Evolutionary conservation across 2,888 invertebrate genomes (phyloP).

Genomic region (Unio pictorum): DNA sequence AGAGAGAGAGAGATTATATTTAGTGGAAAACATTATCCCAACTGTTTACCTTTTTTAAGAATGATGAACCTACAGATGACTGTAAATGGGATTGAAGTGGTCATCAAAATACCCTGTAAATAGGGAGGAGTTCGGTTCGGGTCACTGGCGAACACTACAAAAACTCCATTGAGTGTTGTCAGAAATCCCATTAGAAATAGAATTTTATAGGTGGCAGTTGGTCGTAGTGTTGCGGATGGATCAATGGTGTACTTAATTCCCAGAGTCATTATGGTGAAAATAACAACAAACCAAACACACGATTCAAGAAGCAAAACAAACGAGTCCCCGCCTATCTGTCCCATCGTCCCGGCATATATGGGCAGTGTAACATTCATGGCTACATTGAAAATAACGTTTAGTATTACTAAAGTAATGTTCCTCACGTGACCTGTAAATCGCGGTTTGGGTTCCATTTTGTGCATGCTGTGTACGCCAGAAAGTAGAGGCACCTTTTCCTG

Average conservation of each 20-base stretch:
- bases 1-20: too few species aligned
- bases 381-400: slow-evolving; percentile 39
- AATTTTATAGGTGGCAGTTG: slow-evolving; percentile 29
- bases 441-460: slow-evolving; percentile 3
- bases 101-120: slow-evolving; percentile 44
- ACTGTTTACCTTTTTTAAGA: slow-evolving; percentile 39
- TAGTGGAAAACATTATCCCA: background rate
- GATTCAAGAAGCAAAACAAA: slow-evolving; percentile 36
- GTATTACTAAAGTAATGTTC: slow-evolving; percentile 25
- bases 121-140: slow-evolving; percentile 46
- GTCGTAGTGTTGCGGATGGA: slow-evolving; percentile 19
- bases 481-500: too few species aligned
- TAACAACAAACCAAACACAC: slow-evolving; percentile 26
- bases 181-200: slow-evolving; percentile 38
- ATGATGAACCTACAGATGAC: slow-evolving; percentile 36
- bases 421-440: slow-evolving; percentile 13
- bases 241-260: slow-evolving; percentile 27
- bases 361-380: slow-evolving; percentile 42
- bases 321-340: slow-evolving; percentile 31
- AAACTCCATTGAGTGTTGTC: slow-evolving; percentile 42
- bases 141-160: slow-evolving; percentile 46
- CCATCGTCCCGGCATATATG: slow-evolving; percentile 42
- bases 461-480: too few species aligned
- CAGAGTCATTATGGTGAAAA: slow-evolving; percentile 32
- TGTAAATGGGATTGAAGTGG: slow-evolving; percentile 40